These are phyloP conservation scores for Cephus nigrinus DNA, from an alignment of 2,888 invertebrate genomes.

Conservation along the genomic window DNA sequence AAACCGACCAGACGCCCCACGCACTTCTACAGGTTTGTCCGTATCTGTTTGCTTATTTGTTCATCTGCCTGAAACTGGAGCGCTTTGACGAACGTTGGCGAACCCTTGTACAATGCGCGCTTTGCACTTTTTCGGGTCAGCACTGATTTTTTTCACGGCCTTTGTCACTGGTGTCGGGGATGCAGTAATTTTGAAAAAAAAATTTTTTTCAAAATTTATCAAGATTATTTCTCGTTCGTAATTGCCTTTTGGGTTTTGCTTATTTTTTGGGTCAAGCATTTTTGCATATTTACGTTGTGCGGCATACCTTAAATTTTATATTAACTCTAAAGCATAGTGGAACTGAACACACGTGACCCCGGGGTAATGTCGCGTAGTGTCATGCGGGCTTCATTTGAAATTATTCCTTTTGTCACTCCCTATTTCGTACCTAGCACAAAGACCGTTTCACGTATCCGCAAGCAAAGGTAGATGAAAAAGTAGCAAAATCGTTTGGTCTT, in stretches of 20 bases:
- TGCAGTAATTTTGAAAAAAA: not conserved
- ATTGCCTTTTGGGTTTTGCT: too few species aligned
- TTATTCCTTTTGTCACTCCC: constrained; percentile 44
- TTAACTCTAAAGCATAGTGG: not conserved
- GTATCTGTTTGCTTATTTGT: not conserved
- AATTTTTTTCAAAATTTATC: too few species aligned
- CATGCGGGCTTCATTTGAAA: constrained; percentile 50
- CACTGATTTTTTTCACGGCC: not conserved
- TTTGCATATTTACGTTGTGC: too few species aligned
- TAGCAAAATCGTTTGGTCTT: constrained; percentile 29
- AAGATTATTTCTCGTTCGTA: too few species aligned
- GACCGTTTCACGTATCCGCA: constrained; percentile 38
- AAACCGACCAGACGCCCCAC: not conserved
- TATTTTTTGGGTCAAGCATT: too few species aligned
- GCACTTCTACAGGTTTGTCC: not conserved
- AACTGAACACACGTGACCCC: constrained; percentile 15
- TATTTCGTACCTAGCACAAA: constrained; percentile 42
- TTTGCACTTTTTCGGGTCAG: not conserved
- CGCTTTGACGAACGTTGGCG: not conserved
- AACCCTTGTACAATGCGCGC: not conserved
- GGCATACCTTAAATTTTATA: too few species aligned
- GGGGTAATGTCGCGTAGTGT: constrained; percentile 18
- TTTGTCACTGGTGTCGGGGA: not conserved
- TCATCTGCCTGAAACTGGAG: not conserved
- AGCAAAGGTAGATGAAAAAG: constrained; percentile 23